Percentiles rank a stretch among this genome's conserved stretches.
These are phyloP conservation scores for Bombus huntii DNA, from an alignment of 1,140 invertebrate genomes.

Conservation along the genomic window DNA sequence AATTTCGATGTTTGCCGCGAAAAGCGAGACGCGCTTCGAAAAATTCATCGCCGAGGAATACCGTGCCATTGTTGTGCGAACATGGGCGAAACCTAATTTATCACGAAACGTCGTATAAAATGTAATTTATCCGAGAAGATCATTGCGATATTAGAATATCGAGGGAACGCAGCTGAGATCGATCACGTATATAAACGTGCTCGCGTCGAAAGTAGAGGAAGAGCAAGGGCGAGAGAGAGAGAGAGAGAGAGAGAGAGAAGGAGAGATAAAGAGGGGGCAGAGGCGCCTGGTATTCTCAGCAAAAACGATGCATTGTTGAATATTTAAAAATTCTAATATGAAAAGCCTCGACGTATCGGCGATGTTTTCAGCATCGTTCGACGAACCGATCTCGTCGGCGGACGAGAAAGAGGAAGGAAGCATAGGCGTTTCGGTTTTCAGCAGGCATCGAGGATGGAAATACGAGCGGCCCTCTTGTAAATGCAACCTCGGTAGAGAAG, in stretches of 20 bases:
- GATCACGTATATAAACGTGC: background rate
- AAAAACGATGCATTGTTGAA: slow-evolving; percentile 52
- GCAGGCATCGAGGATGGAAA: slow-evolving; percentile 56
- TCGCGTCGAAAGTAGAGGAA: background rate
- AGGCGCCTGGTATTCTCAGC: slow-evolving; percentile 35
- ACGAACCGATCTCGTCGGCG: slow-evolving; percentile 27
- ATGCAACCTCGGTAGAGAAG: background rate
- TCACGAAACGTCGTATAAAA: slow-evolving; percentile 50
- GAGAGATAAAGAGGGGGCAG: background rate
- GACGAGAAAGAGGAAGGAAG: slow-evolving; percentile 1
- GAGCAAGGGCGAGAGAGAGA: no score
- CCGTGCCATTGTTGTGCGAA: slow-evolving; percentile 12
- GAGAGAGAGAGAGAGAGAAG: background rate
- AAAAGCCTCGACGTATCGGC: slow-evolving; percentile 29
- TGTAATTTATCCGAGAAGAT: slow-evolving; percentile 59
- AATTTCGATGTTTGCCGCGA: slow-evolving; percentile 32
- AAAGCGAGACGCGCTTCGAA: slow-evolving; percentile 20
- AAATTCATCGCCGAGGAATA: slow-evolving; percentile 36
- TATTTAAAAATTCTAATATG: slow-evolving; percentile 67
- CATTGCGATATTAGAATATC: slow-evolving; percentile 55
- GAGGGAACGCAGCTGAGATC: slow-evolving; percentile 2
- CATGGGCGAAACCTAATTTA: slow-evolving; percentile 35
- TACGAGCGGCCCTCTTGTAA: slow-evolving; percentile 42
- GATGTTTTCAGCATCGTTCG: slow-evolving; percentile 54
- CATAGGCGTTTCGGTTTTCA: slow-evolving; percentile 61